Evolutionary conservation across 2,113 vertebrate species (phyloP).

Genomic region (Ceratotherium simum): DNA sequence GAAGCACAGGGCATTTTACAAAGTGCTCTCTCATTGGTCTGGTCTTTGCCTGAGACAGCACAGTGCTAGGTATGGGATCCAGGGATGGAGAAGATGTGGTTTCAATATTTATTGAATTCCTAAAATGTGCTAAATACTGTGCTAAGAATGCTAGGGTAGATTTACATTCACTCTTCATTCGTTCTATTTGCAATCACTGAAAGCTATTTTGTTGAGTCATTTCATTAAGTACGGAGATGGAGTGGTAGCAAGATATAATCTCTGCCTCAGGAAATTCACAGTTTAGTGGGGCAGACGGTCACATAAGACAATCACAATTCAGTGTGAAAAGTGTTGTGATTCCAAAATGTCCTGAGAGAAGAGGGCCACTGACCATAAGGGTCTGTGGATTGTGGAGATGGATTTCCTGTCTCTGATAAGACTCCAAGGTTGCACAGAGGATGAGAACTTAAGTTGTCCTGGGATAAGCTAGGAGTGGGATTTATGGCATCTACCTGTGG

Average conservation of each 20-base stretch:
- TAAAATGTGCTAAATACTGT: too few species aligned
- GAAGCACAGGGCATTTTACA: background rate
- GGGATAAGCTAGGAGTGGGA: background rate
- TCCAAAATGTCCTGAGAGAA: background rate
- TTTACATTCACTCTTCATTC: background rate
- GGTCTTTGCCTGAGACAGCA: background rate
- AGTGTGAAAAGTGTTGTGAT: background rate
- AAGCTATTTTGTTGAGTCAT: background rate
- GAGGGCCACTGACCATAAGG: rapidly evolving
- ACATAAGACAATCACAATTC: background rate
- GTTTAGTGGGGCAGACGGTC: background rate
- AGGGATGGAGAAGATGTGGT: background rate
- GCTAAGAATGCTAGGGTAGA: too few species aligned
- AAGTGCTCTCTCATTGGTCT: background rate
- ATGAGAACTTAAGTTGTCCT: background rate
- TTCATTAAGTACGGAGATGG: background rate
- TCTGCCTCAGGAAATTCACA: background rate
- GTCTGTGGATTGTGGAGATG: too few species aligned
- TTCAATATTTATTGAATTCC: too few species aligned
- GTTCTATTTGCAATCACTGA: background rate
- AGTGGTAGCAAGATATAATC: background rate
- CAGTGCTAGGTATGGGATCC: background rate
- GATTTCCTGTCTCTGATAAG: background rate
- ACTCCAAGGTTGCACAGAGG: background rate
- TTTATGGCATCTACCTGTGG: background rate